These are phyloP conservation scores for Sula dactylatra DNA, from an alignment of 2,113 vertebrate genomes.

Conservation along the genomic window DNA sequence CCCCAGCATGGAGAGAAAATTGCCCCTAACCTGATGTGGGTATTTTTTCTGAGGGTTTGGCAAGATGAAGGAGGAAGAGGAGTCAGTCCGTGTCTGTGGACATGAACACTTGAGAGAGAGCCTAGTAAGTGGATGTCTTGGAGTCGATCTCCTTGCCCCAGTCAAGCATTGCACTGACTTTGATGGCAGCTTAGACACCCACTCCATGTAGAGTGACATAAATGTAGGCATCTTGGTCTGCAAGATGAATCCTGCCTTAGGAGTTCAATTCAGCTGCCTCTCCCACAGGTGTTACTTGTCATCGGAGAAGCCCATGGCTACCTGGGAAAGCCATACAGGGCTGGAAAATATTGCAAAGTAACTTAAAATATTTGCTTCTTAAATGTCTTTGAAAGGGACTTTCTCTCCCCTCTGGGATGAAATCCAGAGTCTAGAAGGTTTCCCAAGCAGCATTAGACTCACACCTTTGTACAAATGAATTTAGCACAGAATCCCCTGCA, in stretches of 20 bases:
- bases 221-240: not conserved
- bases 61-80: not conserved
- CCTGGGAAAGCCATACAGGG: not conserved
- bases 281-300: too few species aligned
- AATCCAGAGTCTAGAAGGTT: not conserved
- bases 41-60: not conserved
- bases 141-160: not conserved
- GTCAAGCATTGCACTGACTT: not conserved
- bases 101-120: not conserved
- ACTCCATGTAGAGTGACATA: fast-evolving
- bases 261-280: not conserved
- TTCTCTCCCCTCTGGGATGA: not conserved
- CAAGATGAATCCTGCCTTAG: not conserved
- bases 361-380: not conserved
- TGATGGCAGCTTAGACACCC: not conserved
- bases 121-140: not conserved
- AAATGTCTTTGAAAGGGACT: not conserved
- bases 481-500: not conserved
- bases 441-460: not conserved
- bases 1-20: not conserved
- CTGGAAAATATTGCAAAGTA: not conserved
- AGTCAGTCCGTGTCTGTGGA: not conserved
- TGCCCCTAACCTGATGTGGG: too few species aligned
- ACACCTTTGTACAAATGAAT: not conserved
- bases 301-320: not conserved